Evolutionary conservation across 2,113 vertebrate genomes (phyloP).

Genomic region (Anoplopoma fimbria): DNA sequence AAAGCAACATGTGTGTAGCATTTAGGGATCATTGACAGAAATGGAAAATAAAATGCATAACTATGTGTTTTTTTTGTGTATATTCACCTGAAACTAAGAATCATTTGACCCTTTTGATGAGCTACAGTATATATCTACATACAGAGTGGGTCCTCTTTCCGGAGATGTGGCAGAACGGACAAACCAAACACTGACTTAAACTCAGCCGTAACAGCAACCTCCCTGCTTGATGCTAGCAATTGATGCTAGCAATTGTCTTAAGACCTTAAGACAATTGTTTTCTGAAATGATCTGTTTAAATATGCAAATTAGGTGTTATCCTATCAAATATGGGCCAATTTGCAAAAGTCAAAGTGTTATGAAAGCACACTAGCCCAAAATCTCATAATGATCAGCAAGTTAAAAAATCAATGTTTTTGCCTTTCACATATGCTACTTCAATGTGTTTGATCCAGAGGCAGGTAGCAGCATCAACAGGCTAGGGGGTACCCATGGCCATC

Average conservation of each 20-base stretch:
- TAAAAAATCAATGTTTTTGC: not conserved
- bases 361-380: not conserved
- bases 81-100: not conserved
- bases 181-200: too few relatives aligned
- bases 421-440: not conserved
- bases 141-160: too few relatives aligned
- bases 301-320: too few relatives aligned
- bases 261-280: too few relatives aligned
- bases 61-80: not conserved
- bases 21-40: not conserved
- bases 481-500: constrained; percentile 42
- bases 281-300: too few relatives aligned
- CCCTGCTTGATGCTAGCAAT: too few relatives aligned
- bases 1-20: not conserved
- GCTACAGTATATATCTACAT: too few relatives aligned
- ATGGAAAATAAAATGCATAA: not conserved
- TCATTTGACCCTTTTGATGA: too few relatives aligned
- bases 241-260: too few relatives aligned
- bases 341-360: not conserved
- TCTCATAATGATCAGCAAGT: not conserved
- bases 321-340: too few relatives aligned
- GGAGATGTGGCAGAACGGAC: too few relatives aligned
- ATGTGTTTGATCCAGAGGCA: constrained; percentile 21
- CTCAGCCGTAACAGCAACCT: too few relatives aligned
- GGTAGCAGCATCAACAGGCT: constrained; percentile 33